A percentile compares a stretch with the other conserved stretches of the same genome.
Evolutionary conservation across 2,797 vertebrate species (phyloP).

Genomic region (Chiroxiphia lanceolata): DNA sequence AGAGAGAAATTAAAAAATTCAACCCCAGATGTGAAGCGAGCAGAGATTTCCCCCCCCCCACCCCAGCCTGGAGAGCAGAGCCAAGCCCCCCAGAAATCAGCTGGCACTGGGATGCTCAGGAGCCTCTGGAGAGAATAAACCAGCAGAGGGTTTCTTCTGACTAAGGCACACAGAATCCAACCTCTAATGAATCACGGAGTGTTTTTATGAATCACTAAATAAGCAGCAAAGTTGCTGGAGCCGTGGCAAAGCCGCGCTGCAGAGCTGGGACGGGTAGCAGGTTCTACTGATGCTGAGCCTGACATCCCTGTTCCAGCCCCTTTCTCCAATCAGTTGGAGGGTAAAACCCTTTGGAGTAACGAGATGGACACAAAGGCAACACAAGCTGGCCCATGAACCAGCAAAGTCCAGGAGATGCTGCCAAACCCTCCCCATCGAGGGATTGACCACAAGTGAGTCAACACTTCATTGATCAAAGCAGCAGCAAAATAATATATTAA

Average conservation of each 20-base stretch:
- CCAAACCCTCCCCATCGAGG: too few relatives aligned
- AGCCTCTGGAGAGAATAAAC: not conserved
- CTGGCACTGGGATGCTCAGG: not conserved
- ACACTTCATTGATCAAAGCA: not conserved
- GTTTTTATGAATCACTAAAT: not conserved
- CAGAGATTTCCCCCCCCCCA: not conserved
- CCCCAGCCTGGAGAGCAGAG: not conserved
- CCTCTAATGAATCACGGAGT: not conserved
- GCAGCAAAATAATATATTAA: not conserved
- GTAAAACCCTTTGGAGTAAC: not conserved
- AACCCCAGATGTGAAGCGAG: not conserved
- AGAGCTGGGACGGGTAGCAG: not conserved
- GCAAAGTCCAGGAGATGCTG: rapidly evolving
- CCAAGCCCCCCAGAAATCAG: not conserved
- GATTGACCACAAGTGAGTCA: not conserved
- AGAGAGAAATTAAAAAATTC: not conserved
- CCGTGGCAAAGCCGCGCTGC: not conserved
- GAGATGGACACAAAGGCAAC: not conserved
- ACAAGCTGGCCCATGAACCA: rapidly evolving
- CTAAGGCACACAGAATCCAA: not conserved
- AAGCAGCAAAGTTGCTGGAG: not conserved
- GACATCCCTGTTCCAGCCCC: not conserved
- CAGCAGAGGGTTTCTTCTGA: not conserved
- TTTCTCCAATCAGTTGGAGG: not conserved
- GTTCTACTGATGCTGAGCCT: not conserved